Conservation (phyloP, 2,888 invertebrate species). For the Rhabditophanes sp. region DNA sequence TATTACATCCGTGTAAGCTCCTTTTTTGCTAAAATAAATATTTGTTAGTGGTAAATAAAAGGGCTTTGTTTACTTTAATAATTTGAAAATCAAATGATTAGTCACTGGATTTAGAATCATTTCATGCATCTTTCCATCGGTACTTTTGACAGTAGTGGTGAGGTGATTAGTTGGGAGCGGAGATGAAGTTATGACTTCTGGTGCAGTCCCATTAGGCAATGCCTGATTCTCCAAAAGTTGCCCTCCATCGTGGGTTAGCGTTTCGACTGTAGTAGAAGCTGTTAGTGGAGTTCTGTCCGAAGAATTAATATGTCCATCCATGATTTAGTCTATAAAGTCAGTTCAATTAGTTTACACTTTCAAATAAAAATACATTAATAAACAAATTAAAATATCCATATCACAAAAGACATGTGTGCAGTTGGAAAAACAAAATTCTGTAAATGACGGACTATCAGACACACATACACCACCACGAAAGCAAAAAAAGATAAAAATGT, state of each 20-base stretch:
- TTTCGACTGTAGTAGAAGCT: neutral
- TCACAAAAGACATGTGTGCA: too few species aligned
- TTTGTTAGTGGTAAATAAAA: too few species aligned
- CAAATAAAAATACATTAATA: neutral
- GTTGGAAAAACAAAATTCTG: neutral
- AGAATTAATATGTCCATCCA: neutral
- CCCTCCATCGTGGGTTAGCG: neutral
- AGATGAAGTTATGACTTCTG: too few species aligned
- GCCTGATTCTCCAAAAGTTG: too few species aligned
- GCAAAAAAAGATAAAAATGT: neutral
- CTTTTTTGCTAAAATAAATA: too few species aligned
- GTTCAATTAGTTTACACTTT: neutral
- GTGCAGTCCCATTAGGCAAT: too few species aligned
- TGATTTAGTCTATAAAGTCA: neutral
- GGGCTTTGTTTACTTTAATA: too few species aligned
- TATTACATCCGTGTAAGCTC: conserved; percentile 4
- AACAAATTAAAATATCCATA: too few species aligned
- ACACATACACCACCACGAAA: neutral
- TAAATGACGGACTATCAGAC: neutral
- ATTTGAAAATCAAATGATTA: too few species aligned
- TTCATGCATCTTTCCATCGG: conserved; percentile 20
- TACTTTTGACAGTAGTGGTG: conserved; percentile 9
- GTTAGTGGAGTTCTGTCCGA: neutral
- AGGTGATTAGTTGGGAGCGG: too few species aligned
- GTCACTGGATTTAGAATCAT: conserved; percentile 5